Base-by-base conservation (phyloP, 2,797 vertebrate genomes). In the Sylvia borin region DNA sequence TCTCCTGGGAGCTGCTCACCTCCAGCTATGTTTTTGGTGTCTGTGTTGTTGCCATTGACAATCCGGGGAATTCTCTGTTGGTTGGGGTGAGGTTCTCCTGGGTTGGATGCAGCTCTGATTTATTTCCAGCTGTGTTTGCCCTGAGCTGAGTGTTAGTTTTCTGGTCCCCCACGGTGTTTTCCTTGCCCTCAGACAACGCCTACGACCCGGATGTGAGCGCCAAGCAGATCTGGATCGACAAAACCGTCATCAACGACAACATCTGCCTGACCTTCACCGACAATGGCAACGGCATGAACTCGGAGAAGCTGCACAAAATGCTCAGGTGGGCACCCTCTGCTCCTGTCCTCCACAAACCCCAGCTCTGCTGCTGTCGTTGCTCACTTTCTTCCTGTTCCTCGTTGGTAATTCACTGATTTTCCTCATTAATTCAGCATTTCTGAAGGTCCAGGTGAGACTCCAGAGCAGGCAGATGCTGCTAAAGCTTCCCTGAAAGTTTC, bases 151-250 rank as follows among this genome's bases (percentile, higher is more conserved):
- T 7, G 72, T 42, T 29, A 26, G 7, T 7, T n/a, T 48, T 16
- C 60, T 31, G 11, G 32, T 60, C 9, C 74, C n/a, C 61, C 68
- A 65, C 21, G 1, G 27, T 47, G 58, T 80, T 67, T 64, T 40
- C 32, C 85, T 47, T 68, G 71, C 94, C 92, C 60, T 68, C 93
- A 99, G 99, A 99, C 93, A 99, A 99, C 96, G 99, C 99, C 66
- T 99, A 99, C 5, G 99, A 99, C 95, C 99, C 99, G 75, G 99
- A 99, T 95, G 99, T 99, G 92, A 98, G 91, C 7, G 99, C 99
- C 85, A 99, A 98, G 45, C 98, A 99, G 94, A 98, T 99, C 86
- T 99, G 99, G 99, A 99, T 99, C 70, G 99, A 99, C 97, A 99
- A 99, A 95, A 99, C 98, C 0, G 21, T 97, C 75, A 96, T 99